These are phyloP conservation scores for Lytechinus variegatus DNA, from an alignment of 35 echinoderm and acorn worm genomes.

Conservation along the genomic window DNA sequence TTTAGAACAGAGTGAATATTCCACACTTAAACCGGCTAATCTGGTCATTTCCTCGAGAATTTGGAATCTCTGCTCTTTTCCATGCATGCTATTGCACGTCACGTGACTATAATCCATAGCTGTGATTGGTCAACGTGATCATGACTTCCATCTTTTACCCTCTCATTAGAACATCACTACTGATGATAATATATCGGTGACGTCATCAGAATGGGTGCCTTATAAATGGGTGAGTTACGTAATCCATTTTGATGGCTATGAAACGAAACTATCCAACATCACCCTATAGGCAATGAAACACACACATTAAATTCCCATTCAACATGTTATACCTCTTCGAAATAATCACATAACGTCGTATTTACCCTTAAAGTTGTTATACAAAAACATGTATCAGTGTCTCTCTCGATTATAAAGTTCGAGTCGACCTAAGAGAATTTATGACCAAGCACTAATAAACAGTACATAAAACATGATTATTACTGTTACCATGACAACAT, in stretches of 20 bases:
- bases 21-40: too few relatives aligned
- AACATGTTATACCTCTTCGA: neutral
- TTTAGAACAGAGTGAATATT: too few relatives aligned
- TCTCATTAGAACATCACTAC: constrained; percentile 36
- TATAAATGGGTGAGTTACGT: constrained; percentile 59
- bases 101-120: neutral
- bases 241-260: neutral
- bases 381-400: too few relatives aligned
- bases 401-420: too few relatives aligned
- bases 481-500: too few relatives aligned
- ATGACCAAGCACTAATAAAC: too few relatives aligned
- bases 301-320: neutral
- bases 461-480: too few relatives aligned
- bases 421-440: too few relatives aligned
- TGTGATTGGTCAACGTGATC: neutral
- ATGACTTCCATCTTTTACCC: constrained; percentile 12
- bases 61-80: neutral
- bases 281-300: neutral
- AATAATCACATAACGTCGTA: neutral
- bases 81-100: neutral
- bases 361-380: neutral
- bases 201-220: constrained; percentile 52
- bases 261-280: neutral
- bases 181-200: constrained; percentile 50
- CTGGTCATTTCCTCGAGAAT: neutral